Conservation (phyloP, 2,888 invertebrate species). For the Vesta saturnalis region DNA sequence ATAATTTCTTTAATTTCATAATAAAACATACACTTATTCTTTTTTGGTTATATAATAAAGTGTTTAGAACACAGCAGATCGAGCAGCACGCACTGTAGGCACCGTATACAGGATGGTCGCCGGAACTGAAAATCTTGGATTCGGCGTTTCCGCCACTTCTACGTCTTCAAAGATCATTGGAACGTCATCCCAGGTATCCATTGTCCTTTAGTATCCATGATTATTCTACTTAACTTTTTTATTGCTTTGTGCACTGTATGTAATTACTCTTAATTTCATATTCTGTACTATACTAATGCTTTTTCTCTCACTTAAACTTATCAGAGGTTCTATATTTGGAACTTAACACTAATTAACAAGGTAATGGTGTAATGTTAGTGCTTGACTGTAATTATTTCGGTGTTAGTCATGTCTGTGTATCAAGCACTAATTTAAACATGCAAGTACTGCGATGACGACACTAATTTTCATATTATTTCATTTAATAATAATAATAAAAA, state of each 20-base stretch:
- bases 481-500: neutral
- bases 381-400: slow-evolving; percentile 45
- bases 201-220: neutral
- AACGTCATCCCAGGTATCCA: slow-evolving; percentile 50
- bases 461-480: slow-evolving; percentile 16
- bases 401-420: slow-evolving; percentile 55
- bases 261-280: too few species aligned
- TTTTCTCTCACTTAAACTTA: too few species aligned
- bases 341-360: too few species aligned
- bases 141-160: slow-evolving; percentile 73
- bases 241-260: too few species aligned
- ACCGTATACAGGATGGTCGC: slow-evolving; percentile 82
- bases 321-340: too few species aligned
- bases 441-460: slow-evolving; percentile 16
- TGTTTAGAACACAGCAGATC: slow-evolving; percentile 67
- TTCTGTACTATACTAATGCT: too few species aligned
- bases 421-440: slow-evolving; percentile 54
- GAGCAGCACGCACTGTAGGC: slow-evolving; percentile 82
- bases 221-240: too few species aligned
- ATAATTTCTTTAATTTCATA: slow-evolving; percentile 5
- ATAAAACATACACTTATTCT: slow-evolving; percentile 11
- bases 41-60: slow-evolving; percentile 29
- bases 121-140: slow-evolving; percentile 78
- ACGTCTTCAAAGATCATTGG: slow-evolving; percentile 61
- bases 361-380: too few species aligned